phyloP scores from a whole-genome alignment of 2,113 vertebrate genomes.

The human (Homo sapiens) region GRCh38 chr3:134214001-134214500 shows the following conservation, averaged over 20 bases:
- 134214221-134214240: neutral
- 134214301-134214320: neutral
- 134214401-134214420: neutral
- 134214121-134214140: neutral
- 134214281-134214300: neutral
- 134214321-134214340: neutral
- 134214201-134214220: neutral
- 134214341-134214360: neutral
- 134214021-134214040: no score
- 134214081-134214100: no score
- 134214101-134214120: neutral
- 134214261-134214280: constrained; percentile 41
- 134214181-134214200: neutral
- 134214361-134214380: constrained; percentile 36
- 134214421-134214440: neutral
- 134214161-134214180: neutral
- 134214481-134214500: neutral
- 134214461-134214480: neutral
- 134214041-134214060: no score
- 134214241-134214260: neutral
- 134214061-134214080: no score
- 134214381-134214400: neutral
- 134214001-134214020: no score
- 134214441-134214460: neutral
- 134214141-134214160: neutral